A percentile compares a stretch with the other conserved stretches of the same genome.
Evolutionary conservation across 2,113 vertebrate species (phyloP).

Genomic region (Upupa epops): DNA sequence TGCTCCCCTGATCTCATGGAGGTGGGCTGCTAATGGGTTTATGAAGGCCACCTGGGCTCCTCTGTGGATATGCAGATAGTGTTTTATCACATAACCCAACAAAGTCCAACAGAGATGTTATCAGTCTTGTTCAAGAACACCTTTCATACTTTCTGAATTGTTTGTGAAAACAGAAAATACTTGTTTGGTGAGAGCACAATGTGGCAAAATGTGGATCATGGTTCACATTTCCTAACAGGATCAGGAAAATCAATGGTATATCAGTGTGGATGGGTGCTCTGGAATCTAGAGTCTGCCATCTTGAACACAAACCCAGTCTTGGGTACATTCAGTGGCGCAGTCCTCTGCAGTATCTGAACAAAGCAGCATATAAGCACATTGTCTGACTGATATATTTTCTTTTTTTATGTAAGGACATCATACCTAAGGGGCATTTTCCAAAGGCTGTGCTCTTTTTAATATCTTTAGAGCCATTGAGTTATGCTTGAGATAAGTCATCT

Average conservation of each 20-base stretch:
- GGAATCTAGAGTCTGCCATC: background rate
- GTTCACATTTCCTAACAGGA: background rate
- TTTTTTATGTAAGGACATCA: background rate
- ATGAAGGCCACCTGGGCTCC: background rate
- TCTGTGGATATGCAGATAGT: background rate
- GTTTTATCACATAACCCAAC: background rate
- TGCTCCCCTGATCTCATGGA: background rate
- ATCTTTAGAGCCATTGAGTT: background rate
- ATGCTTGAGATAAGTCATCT: background rate
- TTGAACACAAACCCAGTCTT: background rate
- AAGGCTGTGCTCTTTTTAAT: background rate
- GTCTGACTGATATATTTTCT: background rate
- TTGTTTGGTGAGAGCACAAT: constrained; percentile 16
- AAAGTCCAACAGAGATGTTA: background rate
- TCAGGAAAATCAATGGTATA: background rate
- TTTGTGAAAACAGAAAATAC: constrained; percentile 1
- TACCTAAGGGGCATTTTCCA: background rate
- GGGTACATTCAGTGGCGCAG: background rate
- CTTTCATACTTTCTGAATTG: background rate
- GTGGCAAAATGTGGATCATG: background rate
- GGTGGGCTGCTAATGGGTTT: background rate
- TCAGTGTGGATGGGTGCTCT: background rate
- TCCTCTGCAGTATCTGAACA: background rate
- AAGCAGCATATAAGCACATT: background rate
- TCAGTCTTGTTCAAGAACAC: background rate